Conservation (phyloP, 2,888 invertebrate species). For the Criorhina ranunculi region DNA sequence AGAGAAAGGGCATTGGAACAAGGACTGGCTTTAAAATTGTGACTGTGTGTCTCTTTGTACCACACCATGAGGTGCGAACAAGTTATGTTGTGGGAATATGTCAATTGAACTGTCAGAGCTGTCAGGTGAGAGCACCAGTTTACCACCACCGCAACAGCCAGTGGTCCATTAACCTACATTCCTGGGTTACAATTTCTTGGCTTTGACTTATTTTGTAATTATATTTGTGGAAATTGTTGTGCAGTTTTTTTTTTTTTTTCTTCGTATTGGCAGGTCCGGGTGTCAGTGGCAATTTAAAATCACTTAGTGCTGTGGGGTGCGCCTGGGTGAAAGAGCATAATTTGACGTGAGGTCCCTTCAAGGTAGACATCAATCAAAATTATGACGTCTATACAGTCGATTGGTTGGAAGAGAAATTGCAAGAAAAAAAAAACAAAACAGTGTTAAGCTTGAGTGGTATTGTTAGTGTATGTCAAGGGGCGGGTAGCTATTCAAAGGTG, state of each 20-base stretch:
- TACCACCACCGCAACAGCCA: constrained; percentile 42
- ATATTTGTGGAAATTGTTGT: constrained; percentile 58
- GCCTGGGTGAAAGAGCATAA: constrained; percentile 63
- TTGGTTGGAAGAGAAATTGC: constrained; percentile 57
- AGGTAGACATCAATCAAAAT: constrained; percentile 74
- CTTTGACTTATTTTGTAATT: constrained; percentile 72
- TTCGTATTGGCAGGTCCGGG: constrained; percentile 31
- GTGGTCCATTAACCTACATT: constrained; percentile 73
- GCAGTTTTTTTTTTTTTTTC: constrained; percentile 38
- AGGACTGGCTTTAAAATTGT: neutral
- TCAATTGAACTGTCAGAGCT: constrained; percentile 52
- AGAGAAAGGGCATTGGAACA: constrained; percentile 57
- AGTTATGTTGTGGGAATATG: constrained; percentile 52
- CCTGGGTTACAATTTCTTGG: constrained; percentile 55
- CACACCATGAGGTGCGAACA: constrained; percentile 52
- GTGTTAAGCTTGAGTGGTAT: constrained; percentile 25
- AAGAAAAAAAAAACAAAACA: too few relatives aligned
- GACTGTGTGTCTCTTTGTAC: neutral
- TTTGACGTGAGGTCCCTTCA: constrained; percentile 68
- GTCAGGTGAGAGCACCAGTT: constrained; percentile 34
- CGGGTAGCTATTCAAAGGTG: constrained; percentile 35
- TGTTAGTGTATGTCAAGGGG: constrained; percentile 29
- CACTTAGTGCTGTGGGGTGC: constrained; percentile 71
- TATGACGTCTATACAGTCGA: neutral
- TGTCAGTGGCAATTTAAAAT: constrained; percentile 73